Evolutionary conservation across 1,140 invertebrate species (phyloP), one percentile per base, ranked within the genome.

Genomic region (Stegodyphus mimosarum): DNA sequence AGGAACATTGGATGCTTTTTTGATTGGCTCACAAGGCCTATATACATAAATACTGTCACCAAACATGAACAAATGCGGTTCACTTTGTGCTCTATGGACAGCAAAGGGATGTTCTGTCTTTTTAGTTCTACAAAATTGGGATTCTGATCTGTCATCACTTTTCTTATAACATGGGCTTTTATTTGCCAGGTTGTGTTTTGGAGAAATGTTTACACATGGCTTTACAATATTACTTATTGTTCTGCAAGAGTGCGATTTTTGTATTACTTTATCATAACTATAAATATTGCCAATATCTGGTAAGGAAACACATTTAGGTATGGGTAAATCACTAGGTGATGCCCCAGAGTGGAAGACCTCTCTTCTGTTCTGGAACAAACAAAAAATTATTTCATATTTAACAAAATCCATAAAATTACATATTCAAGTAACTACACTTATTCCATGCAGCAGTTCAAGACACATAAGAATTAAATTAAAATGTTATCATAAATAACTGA

Each of bases 271-370:
- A 48, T 13, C 17, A 69, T 52, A 67, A 49, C 64, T 67, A n/a
- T 83, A 83, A 33, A 83, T 83, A 49, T 83, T 83, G 18, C 81
- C 81, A 69, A 83, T 83, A 33, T 83, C 81, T n/a, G 81, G 81
- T n/a, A 83, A 55, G 48, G 81, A 83, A 75, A 75, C 64, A 55
- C 81, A 83, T 67, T 75, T 83, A 17, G 71, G 73, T 49, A 83
- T n/a, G 48, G n/a, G 9, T 7, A 7, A 15, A 67, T 51, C 69
- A 80, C 67, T 60, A 71, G 52, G 49, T 55, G 64, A 64, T 15
- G 66, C 3, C n/a, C 52, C 66, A 79, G 17, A 6, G 10, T 63
- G 66, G 50, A 70, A 70, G 6, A 69, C 18, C 11, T 79, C 64
- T n/a, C n/a, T 17, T 71, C 50, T 51, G 49, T 72, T 71, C 78